Percentiles rank a stretch among this genome's conserved stretches.
Conservation (phyloP, 2,797 vertebrate species). For the Cyclopterus lumpus region DNA sequence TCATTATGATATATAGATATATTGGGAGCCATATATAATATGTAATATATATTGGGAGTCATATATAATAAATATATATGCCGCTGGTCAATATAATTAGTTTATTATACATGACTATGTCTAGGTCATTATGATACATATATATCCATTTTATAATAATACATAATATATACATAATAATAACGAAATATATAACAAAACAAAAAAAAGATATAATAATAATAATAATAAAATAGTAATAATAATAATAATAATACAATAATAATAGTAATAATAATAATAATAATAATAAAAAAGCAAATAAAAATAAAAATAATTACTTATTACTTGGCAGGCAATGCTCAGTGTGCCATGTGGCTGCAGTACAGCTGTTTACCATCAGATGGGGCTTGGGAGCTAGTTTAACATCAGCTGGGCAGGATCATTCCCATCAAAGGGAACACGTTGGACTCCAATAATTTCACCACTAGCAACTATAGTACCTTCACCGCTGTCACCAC, state of each 20-base stretch:
- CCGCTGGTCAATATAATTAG: not conserved
- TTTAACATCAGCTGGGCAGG: not conserved
- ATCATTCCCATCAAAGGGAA: not conserved
- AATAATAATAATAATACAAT: too few species aligned
- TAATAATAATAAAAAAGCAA: too few species aligned
- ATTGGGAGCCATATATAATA: too few species aligned
- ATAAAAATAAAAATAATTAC: too few species aligned
- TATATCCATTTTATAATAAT: too few species aligned
- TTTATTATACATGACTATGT: not conserved
- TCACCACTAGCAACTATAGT: not conserved
- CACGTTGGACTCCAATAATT: not conserved
- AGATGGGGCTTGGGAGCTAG: conserved; percentile 29
- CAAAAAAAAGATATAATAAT: too few species aligned
- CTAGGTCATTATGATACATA: too few species aligned
- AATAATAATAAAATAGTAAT: too few species aligned
- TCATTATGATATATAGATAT: too few species aligned
- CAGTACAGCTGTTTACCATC: conserved; percentile 16
- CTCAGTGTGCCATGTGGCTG: not conserved
- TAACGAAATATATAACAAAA: not conserved
- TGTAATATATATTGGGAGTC: too few species aligned
- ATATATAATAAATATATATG: too few species aligned
- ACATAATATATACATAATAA: not conserved
- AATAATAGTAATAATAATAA: too few species aligned
- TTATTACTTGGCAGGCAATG: fast-evolving
- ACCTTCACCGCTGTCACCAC: not conserved